Conservation (phyloP, 2,888 invertebrate species). For the Entomobrya multifasciata region DNA sequence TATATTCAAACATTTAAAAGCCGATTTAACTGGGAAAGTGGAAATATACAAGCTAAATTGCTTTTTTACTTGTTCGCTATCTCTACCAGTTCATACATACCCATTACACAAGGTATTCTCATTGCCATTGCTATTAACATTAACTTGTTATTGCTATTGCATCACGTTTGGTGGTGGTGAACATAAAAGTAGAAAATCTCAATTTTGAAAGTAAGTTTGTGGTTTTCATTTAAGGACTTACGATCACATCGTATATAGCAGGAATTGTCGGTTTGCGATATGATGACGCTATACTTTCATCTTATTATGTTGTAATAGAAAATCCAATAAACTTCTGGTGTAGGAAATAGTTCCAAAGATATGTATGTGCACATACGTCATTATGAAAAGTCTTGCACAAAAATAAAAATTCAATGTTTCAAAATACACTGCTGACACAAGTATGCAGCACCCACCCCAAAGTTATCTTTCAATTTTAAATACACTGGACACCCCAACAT, state of each 20-base stretch:
- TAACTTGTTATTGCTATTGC: background rate
- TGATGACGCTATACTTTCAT: too few species aligned
- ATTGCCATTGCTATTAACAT: background rate
- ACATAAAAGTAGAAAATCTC: conserved; percentile 1
- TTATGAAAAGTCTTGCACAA: too few species aligned
- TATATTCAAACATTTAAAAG: conserved; percentile 18
- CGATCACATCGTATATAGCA: background rate
- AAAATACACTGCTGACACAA: too few species aligned
- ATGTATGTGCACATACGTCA: too few species aligned
- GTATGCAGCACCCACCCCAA: too few species aligned
- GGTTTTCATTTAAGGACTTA: background rate
- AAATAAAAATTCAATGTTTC: too few species aligned
- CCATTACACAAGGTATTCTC: background rate
- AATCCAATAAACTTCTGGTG: too few species aligned
- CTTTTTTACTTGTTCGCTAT: background rate
- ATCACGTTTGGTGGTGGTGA: too few species aligned
- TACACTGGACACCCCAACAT: too few species aligned
- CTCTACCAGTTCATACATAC: background rate
- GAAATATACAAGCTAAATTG: conserved; percentile 17
- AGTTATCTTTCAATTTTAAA: too few species aligned
- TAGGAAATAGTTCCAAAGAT: too few species aligned
- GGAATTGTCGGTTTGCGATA: background rate
- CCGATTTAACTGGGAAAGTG: conserved; percentile 3
- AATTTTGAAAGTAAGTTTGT: background rate
- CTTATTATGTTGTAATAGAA: too few species aligned